Percentiles rank a stretch among this genome's conserved stretches.
Conservation (phyloP, 1,140 invertebrate genomes). For the Papilio machaon region DNA sequence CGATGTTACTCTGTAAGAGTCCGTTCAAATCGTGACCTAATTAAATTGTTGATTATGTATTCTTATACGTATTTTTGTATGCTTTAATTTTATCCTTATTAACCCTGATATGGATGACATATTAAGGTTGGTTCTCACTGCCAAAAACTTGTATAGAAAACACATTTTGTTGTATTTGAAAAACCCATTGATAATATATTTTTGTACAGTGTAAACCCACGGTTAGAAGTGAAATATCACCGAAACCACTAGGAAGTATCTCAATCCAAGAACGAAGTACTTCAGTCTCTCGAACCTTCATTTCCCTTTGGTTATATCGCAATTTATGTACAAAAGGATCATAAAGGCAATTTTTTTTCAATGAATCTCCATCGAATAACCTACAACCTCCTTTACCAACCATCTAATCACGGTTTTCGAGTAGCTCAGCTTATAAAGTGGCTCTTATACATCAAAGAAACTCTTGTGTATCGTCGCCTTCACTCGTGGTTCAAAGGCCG, state of each 20-base stretch:
- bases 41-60: slow-evolving; percentile 28
- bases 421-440: slow-evolving; percentile 28
- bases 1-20: slow-evolving; percentile 20
- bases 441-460: slow-evolving; percentile 31
- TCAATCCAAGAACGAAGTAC: background rate
- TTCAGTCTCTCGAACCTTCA: background rate
- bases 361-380: background rate
- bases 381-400: slow-evolving; percentile 16
- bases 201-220: background rate
- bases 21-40: slow-evolving; percentile 18
- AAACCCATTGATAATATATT: too few species aligned
- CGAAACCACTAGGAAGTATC: background rate
- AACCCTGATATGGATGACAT: too few species aligned
- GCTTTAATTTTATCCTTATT: background rate
- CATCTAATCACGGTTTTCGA: slow-evolving; percentile 20
- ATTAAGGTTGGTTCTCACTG: background rate
- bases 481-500: background rate
- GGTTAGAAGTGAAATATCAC: background rate
- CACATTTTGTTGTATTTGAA: too few species aligned
- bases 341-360: slow-evolving; percentile 2
- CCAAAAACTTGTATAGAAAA: too few species aligned
- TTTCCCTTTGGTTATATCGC: background rate
- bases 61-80: background rate
- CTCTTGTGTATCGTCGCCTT: slow-evolving; percentile 20
- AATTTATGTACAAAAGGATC: background rate